Evolutionary conservation across 2,113 vertebrate species (phyloP).

Genomic region (Psilopogon haemacephalus): DNA sequence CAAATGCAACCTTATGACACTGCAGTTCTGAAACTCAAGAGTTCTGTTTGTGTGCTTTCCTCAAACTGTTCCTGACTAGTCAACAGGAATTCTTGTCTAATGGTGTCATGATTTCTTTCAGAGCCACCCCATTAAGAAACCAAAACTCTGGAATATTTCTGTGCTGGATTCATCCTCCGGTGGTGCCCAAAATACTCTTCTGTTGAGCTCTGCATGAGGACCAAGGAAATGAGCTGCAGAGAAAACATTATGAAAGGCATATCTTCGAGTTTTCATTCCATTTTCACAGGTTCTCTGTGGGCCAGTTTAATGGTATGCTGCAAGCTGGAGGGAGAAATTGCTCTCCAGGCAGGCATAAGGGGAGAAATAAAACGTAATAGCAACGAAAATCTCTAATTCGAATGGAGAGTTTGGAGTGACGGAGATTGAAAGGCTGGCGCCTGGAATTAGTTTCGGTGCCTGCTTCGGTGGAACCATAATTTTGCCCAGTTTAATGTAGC

Average conservation of each 20-base stretch:
- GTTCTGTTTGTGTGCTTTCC: neutral
- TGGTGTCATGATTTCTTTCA: neutral
- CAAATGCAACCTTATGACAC: neutral
- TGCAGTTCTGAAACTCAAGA: neutral
- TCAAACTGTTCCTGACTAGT: neutral
- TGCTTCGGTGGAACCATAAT: neutral
- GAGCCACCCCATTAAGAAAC: neutral
- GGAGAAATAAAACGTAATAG: neutral
- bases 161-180: neutral
- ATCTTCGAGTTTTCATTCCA: neutral
- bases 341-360: neutral
- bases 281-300: neutral
- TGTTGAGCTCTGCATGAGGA: neutral
- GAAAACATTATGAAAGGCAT: neutral
- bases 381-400: neutral
- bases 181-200: neutral
- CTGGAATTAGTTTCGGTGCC: neutral
- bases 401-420: neutral
- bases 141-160: neutral
- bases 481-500: neutral
- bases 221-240: neutral
- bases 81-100: neutral
- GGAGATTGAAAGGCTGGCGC: neutral
- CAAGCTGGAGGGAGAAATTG: neutral
- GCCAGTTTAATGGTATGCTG: neutral